Evolutionary conservation across 2,888 invertebrate species (phyloP), one percentile per base, ranked within the genome.

Genomic region (Drosophila algonquin): DNA sequence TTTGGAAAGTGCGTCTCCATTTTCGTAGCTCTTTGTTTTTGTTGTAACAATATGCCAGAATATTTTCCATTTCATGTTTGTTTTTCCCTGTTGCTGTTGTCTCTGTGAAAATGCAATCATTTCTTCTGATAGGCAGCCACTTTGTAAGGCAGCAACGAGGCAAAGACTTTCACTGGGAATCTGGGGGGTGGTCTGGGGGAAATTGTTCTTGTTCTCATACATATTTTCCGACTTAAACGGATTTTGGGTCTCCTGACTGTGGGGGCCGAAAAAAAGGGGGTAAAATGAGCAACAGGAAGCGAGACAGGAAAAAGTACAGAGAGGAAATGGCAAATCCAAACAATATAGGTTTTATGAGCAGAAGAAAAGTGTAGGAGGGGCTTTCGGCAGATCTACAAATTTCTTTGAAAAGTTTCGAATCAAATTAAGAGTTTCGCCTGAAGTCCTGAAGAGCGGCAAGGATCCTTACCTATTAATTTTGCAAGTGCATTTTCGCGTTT

Each of bases 51-150:
- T 87, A 87, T 89, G 89, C 71, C 79, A 61, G 58, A 58, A 24
- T 44, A 50, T 52, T 61, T 56, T 72, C 45, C 63, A 73, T 55
- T 47, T 68, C 27, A 62, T 67, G 67, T 63, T 40, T 40, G 40
- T 40, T 40, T 40, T 63, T 63, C 51, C 50, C 30, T 62, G 21
- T 50, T 76, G 51, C 32, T 74, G 55, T 70, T 85, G 69, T 73
- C 85, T 82, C 85, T 84, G 89, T 74, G 81, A 75, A 83, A 87
- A 89, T 85, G 85, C 85, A 85, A 85, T 85, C 85, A 85, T 60
- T 6, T 72, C 73, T 47, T 51, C 52, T 62, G 74, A 69, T 61
- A 88, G 88, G 80, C 80, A 87, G 77, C 86, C 86, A 87, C 86
- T 88, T 89, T 84, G 75, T 62, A 67, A 62, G 82, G 58, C 24